Evolutionary conservation across 1,140 invertebrate genomes (phyloP), one percentile per base, ranked within the genome.

Genomic region (Hyles vespertilio): DNA sequence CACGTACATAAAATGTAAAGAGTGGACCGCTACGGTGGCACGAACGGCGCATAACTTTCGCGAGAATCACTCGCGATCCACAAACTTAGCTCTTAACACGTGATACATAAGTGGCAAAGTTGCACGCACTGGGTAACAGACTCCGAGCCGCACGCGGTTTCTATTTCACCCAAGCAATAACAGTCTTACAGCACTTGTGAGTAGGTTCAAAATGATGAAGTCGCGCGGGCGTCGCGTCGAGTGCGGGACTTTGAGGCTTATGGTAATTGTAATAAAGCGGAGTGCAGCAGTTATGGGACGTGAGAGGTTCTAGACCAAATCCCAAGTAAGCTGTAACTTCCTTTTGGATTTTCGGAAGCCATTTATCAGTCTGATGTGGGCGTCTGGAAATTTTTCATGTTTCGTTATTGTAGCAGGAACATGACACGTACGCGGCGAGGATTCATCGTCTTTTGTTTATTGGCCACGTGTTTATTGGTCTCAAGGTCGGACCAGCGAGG

Each of bases 321-420:
- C 90, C 89, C 87, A 75, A 88, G 85, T 91, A 91, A 91, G 90
- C 90, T 90, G 90, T 90, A 90, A 89, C 90, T 91, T 91, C 90
- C 90, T 91, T 91, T 91, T 88, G 89, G 89, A 91, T 91, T 90
- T 90, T 90, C 90, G 90, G 90, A 91, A 91, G 91, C 90, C 91
- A 91, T 91, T 91, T 91, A 91, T 91, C 91, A 91, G 90, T 90
- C 83, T 88, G 85, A 89, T 88, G 87, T 84, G 86, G 65, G 80
- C 80, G 86, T 86, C 86, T 89, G 81, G 82, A 89, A 86, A 89
- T 89, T 89, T 89, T 89, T 89, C 86, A 86, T 89, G 86, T 89
- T 87, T 86, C 80, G 83, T 86, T 86, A 87, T 89, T 87, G 82
- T 81, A 72, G 68, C 66, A 67, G 61, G 68, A 72, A 74, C 76